A percentile compares a stretch with the other conserved stretches of the same genome.
Evolutionary conservation across 1,140 invertebrate genomes (phyloP).

Genomic region (Ridgeia piscesae): DNA sequence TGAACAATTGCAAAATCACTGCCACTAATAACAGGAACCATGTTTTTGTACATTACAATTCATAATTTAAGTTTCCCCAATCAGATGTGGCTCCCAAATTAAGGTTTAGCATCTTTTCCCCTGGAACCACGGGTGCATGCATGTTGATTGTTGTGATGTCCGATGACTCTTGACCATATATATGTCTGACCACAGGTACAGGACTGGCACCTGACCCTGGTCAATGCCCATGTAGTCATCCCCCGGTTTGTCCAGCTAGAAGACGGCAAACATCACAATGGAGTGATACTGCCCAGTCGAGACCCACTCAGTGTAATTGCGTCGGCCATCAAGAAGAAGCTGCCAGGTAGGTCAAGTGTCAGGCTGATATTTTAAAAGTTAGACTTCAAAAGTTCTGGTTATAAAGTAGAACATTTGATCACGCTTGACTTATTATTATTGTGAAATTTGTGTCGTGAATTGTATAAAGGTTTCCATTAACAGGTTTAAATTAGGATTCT

Average conservation of each 20-base stretch:
- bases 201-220: neutral
- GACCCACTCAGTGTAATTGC: neutral
- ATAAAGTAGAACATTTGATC: too few relatives aligned
- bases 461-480: too few relatives aligned
- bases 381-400: neutral
- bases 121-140: too few relatives aligned
- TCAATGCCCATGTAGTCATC: neutral
- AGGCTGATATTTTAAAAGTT: neutral
- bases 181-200: neutral
- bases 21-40: too few relatives aligned
- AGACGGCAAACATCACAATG: neutral
- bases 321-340: neutral
- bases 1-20: too few relatives aligned
- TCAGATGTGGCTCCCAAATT: too few relatives aligned
- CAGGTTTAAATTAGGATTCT: too few relatives aligned
- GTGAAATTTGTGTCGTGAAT: too few relatives aligned
- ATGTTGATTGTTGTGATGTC: neutral
- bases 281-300: neutral
- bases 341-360: neutral
- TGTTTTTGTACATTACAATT: too few relatives aligned
- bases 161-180: neutral
- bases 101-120: too few relatives aligned
- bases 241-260: neutral
- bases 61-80: too few relatives aligned
- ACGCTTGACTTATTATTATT: too few relatives aligned